Base-by-base conservation (phyloP, 1,140 invertebrate species). In the Bemisia tabaci region DNA sequence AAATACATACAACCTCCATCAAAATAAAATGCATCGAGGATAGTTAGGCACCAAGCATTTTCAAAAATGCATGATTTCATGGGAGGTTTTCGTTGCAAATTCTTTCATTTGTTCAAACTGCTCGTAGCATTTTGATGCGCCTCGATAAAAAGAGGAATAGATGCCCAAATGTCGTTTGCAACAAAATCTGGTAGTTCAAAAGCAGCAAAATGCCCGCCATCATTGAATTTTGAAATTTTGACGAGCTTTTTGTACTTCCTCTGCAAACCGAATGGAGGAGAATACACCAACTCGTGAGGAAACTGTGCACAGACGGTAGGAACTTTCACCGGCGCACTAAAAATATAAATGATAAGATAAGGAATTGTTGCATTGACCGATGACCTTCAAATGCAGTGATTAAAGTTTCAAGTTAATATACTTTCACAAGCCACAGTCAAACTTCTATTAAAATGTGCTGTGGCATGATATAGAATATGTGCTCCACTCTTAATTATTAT, bases 201-300 rank as follows among this genome's bases (percentile, higher is more conserved):
- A 0, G 89, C 91, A 11, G 87, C 87, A 74, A 95, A 95, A 77
- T 95, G 93, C 1, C 93, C 93, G 1, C 91, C 91, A 9, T 82
- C 78, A 1, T 79, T 71, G 25, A 83, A 70, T 63, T 85, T 79
- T 1, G 79, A 86, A 1, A 81, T 80, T 59, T 85, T 82, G 2
- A 89, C 77, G 5, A 90, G 69, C 73, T 90, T 87, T 0, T 70
- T 72, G 72, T 80, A 90, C 71, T 82, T 85, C 0, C 81, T 76
- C 63, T 77, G 76, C 1, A 90, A 69, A 21, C 86, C 72, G 58
- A 77, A 81, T 64, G 87, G 81, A 0, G 87, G 80, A 12, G 74
- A 67, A 65, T 84, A 83, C 17, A 5, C 33, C 0, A 90, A 65
- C 75, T 91, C 88, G 60, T 89, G 63, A 12, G 79, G 79, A 70